These are phyloP conservation scores for Pontoporia blainvillei DNA, from an alignment of 2,113 vertebrate species.

Conservation along the genomic window DNA sequence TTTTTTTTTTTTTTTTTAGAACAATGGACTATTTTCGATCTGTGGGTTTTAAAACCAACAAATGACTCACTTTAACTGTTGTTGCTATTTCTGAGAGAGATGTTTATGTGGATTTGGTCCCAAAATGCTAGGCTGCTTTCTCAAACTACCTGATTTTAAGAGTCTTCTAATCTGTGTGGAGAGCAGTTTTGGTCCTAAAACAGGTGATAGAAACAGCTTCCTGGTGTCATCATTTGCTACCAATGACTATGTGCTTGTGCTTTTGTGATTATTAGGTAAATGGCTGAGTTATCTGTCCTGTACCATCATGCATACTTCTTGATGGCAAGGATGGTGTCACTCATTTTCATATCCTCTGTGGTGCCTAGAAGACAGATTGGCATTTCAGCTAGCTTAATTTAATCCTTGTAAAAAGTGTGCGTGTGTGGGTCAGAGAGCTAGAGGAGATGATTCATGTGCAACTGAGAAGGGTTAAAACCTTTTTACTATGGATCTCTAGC, in stretches of 20 bases:
- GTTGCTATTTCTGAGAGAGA: background rate
- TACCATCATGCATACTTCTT: background rate
- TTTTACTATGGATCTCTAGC: constrained; percentile 18
- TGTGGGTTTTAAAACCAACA: background rate
- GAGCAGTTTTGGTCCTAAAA: background rate
- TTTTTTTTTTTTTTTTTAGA: background rate
- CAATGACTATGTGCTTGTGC: background rate
- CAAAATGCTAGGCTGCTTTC: background rate
- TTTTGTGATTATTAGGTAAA: background rate
- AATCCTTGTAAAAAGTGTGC: background rate
- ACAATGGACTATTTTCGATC: background rate
- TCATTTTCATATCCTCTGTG: background rate
- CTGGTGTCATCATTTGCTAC: background rate
- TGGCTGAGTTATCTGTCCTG: background rate
- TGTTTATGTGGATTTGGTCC: background rate
- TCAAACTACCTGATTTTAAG: background rate
- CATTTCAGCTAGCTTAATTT: constrained; percentile 27
- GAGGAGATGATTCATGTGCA: background rate
- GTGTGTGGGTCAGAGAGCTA: background rate
- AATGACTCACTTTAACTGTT: background rate
- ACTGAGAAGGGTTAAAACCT: constrained; percentile 3
- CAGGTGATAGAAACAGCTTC: background rate
- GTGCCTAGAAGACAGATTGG: background rate
- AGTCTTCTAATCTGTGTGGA: background rate
- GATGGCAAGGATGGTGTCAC: background rate